phyloP scores from a whole-genome alignment of 2,113 vertebrate genomes.

The Sylvietta virens region DNA sequence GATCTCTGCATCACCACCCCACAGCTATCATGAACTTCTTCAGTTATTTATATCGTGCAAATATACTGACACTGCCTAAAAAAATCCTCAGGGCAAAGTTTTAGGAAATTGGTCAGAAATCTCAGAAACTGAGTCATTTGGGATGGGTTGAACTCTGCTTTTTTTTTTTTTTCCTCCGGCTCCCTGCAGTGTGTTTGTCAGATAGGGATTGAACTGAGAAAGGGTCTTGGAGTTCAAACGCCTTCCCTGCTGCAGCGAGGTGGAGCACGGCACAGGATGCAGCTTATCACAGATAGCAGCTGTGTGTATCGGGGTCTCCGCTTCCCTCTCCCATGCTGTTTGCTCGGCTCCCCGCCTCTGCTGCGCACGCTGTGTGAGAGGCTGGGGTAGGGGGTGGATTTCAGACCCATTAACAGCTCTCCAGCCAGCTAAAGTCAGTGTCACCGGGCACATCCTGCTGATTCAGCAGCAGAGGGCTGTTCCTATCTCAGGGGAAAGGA shows the following conservation, averaged over 20 bases:
- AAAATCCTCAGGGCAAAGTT: background rate
- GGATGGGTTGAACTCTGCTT: background rate
- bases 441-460: constrained; percentile 15
- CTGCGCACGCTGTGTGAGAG: rapidly evolving
- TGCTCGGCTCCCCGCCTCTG: background rate
- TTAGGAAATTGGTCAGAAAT: constrained; percentile 44
- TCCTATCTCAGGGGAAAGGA: background rate
- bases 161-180: background rate
- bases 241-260: background rate
- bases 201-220: background rate
- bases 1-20: background rate
- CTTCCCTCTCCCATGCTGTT: background rate
- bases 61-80: background rate
- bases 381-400: background rate
- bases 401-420: background rate
- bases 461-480: background rate
- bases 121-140: constrained; percentile 13
- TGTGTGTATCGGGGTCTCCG: background rate
- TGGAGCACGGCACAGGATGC: constrained; percentile 29
- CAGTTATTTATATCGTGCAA: background rate
- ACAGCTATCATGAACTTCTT: background rate
- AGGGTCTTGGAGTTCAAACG: constrained; percentile 21
- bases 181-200: constrained; percentile 53
- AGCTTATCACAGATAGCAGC: constrained; percentile 42
- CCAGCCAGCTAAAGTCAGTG: background rate